Percentiles rank a stretch among this genome's conserved stretches.
Evolutionary conservation across 2,113 vertebrate species (phyloP).

Genomic region (Zingel zingel): DNA sequence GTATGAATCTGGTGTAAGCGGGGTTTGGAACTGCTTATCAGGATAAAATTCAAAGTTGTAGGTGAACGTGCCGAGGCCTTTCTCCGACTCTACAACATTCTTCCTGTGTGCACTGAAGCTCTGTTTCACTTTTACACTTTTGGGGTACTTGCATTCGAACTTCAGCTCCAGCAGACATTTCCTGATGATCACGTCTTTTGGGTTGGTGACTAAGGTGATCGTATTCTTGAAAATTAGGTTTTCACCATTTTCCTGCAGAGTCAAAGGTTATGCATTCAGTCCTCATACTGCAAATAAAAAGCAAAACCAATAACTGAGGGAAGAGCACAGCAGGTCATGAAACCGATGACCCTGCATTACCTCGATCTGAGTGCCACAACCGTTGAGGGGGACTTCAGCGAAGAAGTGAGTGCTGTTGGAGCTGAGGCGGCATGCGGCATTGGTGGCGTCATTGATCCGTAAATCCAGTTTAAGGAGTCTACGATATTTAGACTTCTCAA

Average conservation of each 20-base stretch:
- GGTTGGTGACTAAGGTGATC: conserved; percentile 57
- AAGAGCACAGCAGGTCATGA: too few species aligned
- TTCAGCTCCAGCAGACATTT: conserved; percentile 69
- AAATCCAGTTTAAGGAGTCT: too few species aligned
- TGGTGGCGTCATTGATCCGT: conserved; percentile 66
- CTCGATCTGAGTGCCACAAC: conserved; percentile 78
- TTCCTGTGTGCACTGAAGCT: conserved; percentile 64
- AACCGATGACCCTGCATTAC: conserved; percentile 37
- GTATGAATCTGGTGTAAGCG: conserved; percentile 49
- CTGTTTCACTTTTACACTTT: conserved; percentile 63
- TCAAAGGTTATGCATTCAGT: neutral
- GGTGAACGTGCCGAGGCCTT: conserved; percentile 78
- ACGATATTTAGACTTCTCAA: conserved; percentile 57
- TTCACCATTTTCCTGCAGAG: conserved; percentile 70
- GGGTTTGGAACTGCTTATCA: conserved; percentile 32
- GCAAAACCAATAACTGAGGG: neutral
- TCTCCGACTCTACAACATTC: conserved; percentile 67
- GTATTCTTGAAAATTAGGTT: conserved; percentile 80
- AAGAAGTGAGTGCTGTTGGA: conserved; percentile 76
- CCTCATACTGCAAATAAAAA: neutral
- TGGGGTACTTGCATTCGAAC: conserved; percentile 81
- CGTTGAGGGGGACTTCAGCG: conserved; percentile 69
- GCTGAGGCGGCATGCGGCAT: conserved; percentile 63
- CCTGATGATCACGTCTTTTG: conserved; percentile 65
- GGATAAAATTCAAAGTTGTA: conserved; percentile 81